These are phyloP conservation scores for Actinernus sp. DNA, from an alignment of 92 coral and sea anemone genomes.

Conservation along the genomic window DNA sequence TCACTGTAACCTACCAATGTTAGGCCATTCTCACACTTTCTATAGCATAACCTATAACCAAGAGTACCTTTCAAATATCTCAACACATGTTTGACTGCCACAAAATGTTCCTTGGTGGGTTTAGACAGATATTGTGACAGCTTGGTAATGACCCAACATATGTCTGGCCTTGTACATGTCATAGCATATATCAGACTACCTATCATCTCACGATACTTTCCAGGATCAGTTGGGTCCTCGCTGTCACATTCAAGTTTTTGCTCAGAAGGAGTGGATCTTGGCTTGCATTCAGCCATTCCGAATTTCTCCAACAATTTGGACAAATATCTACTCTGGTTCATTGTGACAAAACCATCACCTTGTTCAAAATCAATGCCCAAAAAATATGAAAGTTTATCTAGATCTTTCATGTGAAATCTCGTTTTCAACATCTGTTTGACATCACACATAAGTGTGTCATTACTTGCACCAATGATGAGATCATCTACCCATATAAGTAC, in stretches of 20 bases:
- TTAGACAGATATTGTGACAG: constrained; percentile 30
- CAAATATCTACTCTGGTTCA: constrained; percentile 54
- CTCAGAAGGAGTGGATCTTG: constrained; percentile 63
- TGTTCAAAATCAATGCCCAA: constrained; percentile 1
- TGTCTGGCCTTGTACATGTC: constrained; percentile 70
- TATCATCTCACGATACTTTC: constrained; percentile 48
- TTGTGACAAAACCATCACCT: constrained; percentile 6
- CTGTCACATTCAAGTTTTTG: constrained; percentile 26
- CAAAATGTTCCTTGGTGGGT: constrained; percentile 46
- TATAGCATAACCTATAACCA: constrained; percentile 47
- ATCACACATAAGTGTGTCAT: too few species aligned
- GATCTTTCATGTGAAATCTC: not conserved
- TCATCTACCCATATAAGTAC: too few species aligned
- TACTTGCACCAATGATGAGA: too few species aligned
- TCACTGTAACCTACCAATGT: constrained; percentile 40
- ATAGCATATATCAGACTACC: constrained; percentile 54
- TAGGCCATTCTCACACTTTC: constrained; percentile 20
- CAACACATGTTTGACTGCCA: constrained; percentile 27
- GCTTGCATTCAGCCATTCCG: constrained; percentile 72
- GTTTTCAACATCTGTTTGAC: not conserved
- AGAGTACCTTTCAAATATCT: constrained; percentile 67
- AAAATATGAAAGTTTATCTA: not conserved
- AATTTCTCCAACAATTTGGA: constrained; percentile 54
- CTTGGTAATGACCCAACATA: constrained; percentile 38
- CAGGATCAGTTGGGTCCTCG: constrained; percentile 48